Evolutionary conservation across 2,888 invertebrate genomes (phyloP).

Genomic region (Clitarchus hookeri): DNA sequence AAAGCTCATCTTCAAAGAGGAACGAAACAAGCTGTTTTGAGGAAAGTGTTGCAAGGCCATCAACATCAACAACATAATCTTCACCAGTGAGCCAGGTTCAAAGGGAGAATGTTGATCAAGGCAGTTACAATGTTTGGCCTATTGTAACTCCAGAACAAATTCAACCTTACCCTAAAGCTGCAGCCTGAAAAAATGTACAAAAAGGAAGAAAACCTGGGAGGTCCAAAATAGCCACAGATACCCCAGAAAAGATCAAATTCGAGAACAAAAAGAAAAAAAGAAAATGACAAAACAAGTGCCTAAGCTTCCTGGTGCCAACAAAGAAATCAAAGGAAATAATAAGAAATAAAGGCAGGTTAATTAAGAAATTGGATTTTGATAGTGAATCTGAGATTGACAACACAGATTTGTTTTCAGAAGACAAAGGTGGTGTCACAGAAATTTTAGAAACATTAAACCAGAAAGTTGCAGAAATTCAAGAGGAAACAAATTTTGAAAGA

Average conservation of each 20-base stretch:
- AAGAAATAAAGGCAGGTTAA: background rate
- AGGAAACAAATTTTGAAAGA: too few relatives aligned
- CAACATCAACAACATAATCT: too few relatives aligned
- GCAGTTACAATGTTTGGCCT: background rate
- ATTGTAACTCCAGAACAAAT: background rate
- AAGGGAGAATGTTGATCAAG: background rate
- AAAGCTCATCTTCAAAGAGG: too few relatives aligned
- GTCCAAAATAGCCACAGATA: too few relatives aligned
- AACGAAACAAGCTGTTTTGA: too few relatives aligned
- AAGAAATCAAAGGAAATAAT: background rate
- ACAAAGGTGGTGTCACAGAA: background rate
- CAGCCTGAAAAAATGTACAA: background rate
- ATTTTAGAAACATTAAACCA: too few relatives aligned
- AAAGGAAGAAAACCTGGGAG: slow-evolving; percentile 21
- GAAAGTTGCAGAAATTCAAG: too few relatives aligned
- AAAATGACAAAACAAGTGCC: background rate
- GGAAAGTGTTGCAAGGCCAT: too few relatives aligned
- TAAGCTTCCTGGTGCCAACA: background rate
- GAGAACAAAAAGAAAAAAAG: background rate
- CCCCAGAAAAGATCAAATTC: too few relatives aligned
- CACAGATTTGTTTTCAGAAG: background rate
- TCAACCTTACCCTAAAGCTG: slow-evolving; percentile 1
- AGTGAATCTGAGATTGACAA: background rate
- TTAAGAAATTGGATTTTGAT: slow-evolving; percentile 22
- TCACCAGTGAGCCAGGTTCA: background rate